These are phyloP conservation scores for Morbakka virulenta DNA, from an alignment of 30 jellyfish, hydroid and myxozoan species.

Conservation along the genomic window DNA sequence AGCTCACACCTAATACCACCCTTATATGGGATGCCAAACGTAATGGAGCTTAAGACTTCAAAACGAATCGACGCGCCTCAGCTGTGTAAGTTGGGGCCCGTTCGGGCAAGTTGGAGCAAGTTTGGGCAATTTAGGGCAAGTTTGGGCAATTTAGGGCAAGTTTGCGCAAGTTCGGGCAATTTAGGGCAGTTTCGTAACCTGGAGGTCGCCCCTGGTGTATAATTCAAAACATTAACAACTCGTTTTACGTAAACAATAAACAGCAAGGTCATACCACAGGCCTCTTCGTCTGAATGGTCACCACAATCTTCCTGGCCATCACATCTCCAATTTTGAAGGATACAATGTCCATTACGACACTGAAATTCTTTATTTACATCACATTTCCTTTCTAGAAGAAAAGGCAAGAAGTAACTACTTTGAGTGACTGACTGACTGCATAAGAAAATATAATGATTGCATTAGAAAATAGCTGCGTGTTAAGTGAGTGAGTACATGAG, in stretches of 20 bases:
- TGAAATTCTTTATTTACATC: conserved; percentile 28
- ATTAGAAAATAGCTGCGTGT: too few species aligned
- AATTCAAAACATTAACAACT: not conserved
- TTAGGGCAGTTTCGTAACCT: not conserved
- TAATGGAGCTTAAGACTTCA: too few species aligned
- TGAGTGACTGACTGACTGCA: not conserved
- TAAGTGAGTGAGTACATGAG: too few species aligned
- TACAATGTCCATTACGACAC: conserved; percentile 61
- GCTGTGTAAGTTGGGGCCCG: too few species aligned
- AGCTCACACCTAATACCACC: too few species aligned
- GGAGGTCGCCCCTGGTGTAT: not conserved
- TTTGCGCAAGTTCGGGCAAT: too few species aligned
- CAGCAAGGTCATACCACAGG: conserved; percentile 50
- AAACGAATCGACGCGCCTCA: too few species aligned
- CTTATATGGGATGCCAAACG: too few species aligned
- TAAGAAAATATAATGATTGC: not conserved
- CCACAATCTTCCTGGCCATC: conserved; percentile 88
- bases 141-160: too few species aligned
- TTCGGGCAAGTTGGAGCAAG: too few species aligned
- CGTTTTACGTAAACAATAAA: not conserved
- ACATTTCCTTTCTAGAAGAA: conserved; percentile 42
- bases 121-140: too few species aligned
- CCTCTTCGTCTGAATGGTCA: conserved; percentile 82
- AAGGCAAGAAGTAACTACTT: not conserved
- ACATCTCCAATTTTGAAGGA: conserved; percentile 65